Evolutionary conservation across 2,888 invertebrate genomes (phyloP), one percentile per base, ranked within the genome.

Genomic region (Hypomecis atomaria): DNA sequence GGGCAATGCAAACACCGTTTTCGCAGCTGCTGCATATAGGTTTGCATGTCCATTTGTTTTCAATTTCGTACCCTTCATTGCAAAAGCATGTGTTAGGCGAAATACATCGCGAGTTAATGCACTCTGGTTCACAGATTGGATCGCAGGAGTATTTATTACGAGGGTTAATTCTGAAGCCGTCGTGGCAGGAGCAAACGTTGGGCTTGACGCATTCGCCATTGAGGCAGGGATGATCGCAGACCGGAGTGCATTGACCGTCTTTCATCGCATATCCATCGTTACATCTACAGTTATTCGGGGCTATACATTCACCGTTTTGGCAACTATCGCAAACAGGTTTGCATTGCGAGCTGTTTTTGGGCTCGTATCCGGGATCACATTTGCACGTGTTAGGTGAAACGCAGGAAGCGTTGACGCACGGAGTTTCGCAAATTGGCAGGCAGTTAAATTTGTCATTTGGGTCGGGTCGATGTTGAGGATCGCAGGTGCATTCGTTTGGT

Each of bases 61-160:
- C 63, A 0, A 52, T 8, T 40, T 48, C 57, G 43, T 82, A 86
- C 0, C 93, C 93, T 11, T 79, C 77, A 44, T 83, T 78, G 68
- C 94, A 94, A 37, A 85, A 76, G 48, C 94, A 94, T 5, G 75
- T 78, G 37, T 90, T 82, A 0, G 93, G 93, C 6, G 75, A 77
- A 3, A 73, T 53, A 62, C 91, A 75, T 6, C 54, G 56, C 0
- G 70, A 65, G 13, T 72, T 77, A 1, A 66, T 59, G 50, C 79
- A 79, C 7, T 54, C 43, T 5, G 64, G 56, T 2, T 66, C 58
- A 36, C 77, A 77, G 6, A 65, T 40, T 0, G 74, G 70, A 7
- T 68, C 54, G 13, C 76, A 77, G 3, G 10, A 8, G n/a, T 56
- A 59, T 36, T 48, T 52, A 33, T 57, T 40, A 2, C 10, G 5